A percentile compares a stretch with the other conserved stretches of the same genome.
phyloP scores from a whole-genome alignment of 2,888 invertebrate species.

The Caenorhabditis sinica region DNA sequence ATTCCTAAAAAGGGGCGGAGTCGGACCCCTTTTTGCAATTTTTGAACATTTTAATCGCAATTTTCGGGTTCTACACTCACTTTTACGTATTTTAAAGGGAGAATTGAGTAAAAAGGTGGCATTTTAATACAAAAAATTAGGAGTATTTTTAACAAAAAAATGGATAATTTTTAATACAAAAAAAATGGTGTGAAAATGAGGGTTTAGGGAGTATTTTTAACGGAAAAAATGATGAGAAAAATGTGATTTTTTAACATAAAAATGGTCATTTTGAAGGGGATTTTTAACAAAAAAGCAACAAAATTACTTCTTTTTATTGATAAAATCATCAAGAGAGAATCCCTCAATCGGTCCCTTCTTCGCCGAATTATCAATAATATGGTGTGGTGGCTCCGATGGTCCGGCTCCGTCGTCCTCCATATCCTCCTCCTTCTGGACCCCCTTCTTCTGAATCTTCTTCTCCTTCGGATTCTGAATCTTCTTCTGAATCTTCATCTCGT shows the following conservation, averaged over 20 bases:
- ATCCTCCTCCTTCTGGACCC: not conserved
- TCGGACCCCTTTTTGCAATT: too few species aligned
- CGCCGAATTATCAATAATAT: constrained; percentile 64
- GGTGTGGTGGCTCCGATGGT: not conserved
- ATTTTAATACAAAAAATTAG: not conserved
- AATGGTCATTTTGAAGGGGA: not conserved
- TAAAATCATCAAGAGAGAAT: constrained; percentile 65
- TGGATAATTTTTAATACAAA: constrained; percentile 11
- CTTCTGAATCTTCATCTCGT: not conserved
- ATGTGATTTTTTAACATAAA: constrained; percentile 3
- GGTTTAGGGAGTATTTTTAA: not conserved
- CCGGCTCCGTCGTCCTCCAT: constrained; percentile 23
- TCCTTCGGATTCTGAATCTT: constrained; percentile 20
- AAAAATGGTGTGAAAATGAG: not conserved
- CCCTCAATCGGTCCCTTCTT: constrained; percentile 26
- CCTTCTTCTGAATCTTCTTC: not conserved
- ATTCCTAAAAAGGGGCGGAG: too few species aligned
- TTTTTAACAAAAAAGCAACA: constrained; percentile 12
- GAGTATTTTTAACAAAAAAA: not conserved
- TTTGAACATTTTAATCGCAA: too few species aligned
- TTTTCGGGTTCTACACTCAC: too few species aligned
- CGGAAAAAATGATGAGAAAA: not conserved
- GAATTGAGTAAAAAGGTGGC: not conserved
- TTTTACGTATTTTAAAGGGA: not conserved
- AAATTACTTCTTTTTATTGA: constrained; percentile 47